phyloP scores from a whole-genome alignment of 2,888 invertebrate genomes.

The Iphiclides podalirius region DNA sequence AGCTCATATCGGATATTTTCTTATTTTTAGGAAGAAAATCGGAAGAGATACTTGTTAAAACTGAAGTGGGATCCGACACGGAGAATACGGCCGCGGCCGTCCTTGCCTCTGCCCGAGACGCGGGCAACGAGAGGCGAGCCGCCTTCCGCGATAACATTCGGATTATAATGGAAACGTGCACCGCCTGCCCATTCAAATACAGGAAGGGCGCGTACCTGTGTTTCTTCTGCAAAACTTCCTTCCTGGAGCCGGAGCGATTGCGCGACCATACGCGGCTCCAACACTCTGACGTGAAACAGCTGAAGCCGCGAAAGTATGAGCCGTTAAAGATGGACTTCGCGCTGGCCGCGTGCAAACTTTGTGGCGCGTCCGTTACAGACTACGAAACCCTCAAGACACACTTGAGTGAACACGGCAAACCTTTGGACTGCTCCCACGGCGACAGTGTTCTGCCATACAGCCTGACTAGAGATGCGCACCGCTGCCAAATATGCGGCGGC shows the following conservation, averaged over 20 bases:
- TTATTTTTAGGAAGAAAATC: constrained; percentile 74
- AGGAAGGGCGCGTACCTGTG: constrained; percentile 67
- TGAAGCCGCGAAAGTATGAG: constrained; percentile 66
- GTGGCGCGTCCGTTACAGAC: constrained; percentile 46
- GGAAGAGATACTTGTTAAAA: constrained; percentile 51
- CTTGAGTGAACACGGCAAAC: constrained; percentile 52
- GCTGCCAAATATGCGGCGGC: constrained; percentile 66
- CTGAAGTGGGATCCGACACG: constrained; percentile 47
- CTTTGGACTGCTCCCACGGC: constrained; percentile 55
- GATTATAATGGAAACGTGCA: constrained; percentile 56
- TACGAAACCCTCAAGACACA: constrained; percentile 58
- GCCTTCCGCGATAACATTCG: constrained; percentile 64
- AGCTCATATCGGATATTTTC: constrained; percentile 67
- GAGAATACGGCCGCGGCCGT: constrained; percentile 31
- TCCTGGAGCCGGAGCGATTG: constrained; percentile 64
- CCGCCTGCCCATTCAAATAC: constrained; percentile 71
- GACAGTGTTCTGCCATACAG: constrained; percentile 69
- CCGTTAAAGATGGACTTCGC: constrained; percentile 69
- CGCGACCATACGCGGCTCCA: constrained; percentile 54
- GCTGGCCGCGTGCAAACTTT: constrained; percentile 54
- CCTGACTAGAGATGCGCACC: constrained; percentile 58
- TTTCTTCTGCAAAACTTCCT: constrained; percentile 63
- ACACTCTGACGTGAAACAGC: constrained; percentile 48
- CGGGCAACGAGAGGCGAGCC: constrained; percentile 52
- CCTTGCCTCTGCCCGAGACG: constrained; percentile 30